phyloP scores from a whole-genome alignment of 1,140 invertebrate genomes.

The Euwallacea fornicatus region DNA sequence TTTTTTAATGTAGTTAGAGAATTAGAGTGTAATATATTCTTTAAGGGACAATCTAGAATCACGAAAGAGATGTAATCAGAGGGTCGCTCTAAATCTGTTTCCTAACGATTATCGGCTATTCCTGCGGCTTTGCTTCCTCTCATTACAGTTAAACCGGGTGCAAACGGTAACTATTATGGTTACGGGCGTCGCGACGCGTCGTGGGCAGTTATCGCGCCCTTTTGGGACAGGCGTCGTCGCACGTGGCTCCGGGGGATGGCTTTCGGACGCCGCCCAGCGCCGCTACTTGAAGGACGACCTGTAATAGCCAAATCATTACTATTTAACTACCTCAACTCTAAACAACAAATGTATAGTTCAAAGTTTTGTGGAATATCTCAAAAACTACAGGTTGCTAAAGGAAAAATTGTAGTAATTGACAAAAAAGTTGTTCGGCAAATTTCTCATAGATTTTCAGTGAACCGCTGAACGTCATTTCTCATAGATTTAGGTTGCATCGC shows the following conservation, averaged over 20 bases:
- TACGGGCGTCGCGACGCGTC: slow-evolving; percentile 34
- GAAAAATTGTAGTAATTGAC: no score
- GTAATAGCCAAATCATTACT: not conserved
- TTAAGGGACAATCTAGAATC: not conserved
- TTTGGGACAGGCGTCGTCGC: slow-evolving; percentile 31
- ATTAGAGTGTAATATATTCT: no score
- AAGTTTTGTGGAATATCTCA: not conserved
- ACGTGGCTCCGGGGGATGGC: slow-evolving; percentile 28
- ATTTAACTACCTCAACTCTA: not conserved
- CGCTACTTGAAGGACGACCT: not conserved
- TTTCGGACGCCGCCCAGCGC: slow-evolving; percentile 29
- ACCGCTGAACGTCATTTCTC: no score
- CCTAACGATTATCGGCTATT: slow-evolving; percentile 32
- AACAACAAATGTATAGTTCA: not conserved
- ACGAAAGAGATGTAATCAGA: slow-evolving; percentile 1
- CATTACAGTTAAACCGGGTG: slow-evolving; percentile 33
- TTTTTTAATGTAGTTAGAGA: slow-evolving; percentile 61
- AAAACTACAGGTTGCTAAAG: no score
- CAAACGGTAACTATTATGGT: slow-evolving; percentile 36
- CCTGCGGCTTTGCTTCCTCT: slow-evolving; percentile 26
- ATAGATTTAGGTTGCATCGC: no score
- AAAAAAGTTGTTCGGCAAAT: no score
- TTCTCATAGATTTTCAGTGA: no score
- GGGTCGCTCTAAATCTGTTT: slow-evolving; percentile 23
- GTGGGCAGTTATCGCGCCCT: slow-evolving; percentile 36